Evolutionary conservation across 2,888 invertebrate genomes (phyloP).

Genomic region (Drosophila rubida): DNA sequence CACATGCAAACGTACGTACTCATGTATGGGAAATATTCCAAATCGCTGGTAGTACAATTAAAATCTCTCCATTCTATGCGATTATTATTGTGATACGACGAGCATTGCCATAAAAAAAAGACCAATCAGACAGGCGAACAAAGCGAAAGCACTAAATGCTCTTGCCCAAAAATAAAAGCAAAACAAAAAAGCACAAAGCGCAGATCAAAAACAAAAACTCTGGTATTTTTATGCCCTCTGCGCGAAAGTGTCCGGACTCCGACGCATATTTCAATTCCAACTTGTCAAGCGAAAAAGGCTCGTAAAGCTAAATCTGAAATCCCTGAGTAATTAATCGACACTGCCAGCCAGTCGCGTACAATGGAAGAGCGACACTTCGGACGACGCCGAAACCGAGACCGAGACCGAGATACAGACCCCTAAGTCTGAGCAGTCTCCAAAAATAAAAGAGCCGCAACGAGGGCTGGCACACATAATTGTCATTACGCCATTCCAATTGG

Average conservation of each 20-base stretch:
- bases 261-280: slow-evolving; percentile 74
- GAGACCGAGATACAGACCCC: slow-evolving; percentile 17
- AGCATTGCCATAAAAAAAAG: slow-evolving; percentile 51
- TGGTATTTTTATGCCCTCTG: slow-evolving; percentile 70
- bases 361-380: slow-evolving; percentile 26
- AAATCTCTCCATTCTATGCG: slow-evolving; percentile 42
- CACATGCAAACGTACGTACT: background rate
- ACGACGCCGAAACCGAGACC: background rate
- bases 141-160: slow-evolving; percentile 47
- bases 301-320: slow-evolving; percentile 78
- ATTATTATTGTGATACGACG: slow-evolving; percentile 32
- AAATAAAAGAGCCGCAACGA: slow-evolving; percentile 24
- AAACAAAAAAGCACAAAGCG: slow-evolving; percentile 16
- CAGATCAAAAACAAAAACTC: slow-evolving; percentile 29
- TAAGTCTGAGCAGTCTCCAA: slow-evolving; percentile 18
- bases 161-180: slow-evolving; percentile 35
- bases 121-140: slow-evolving; percentile 43
- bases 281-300: slow-evolving; percentile 78
- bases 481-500: background rate
- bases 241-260: slow-evolving; percentile 64
- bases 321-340: slow-evolving; percentile 73
- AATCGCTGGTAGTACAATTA: slow-evolving; percentile 18
- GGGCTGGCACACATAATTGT: slow-evolving; percentile 1
- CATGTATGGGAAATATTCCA: slow-evolving; percentile 4
- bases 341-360: slow-evolving; percentile 37